Conservation (phyloP, 2,888 invertebrate genomes). For the Himalopsyche tibetana region DNA sequence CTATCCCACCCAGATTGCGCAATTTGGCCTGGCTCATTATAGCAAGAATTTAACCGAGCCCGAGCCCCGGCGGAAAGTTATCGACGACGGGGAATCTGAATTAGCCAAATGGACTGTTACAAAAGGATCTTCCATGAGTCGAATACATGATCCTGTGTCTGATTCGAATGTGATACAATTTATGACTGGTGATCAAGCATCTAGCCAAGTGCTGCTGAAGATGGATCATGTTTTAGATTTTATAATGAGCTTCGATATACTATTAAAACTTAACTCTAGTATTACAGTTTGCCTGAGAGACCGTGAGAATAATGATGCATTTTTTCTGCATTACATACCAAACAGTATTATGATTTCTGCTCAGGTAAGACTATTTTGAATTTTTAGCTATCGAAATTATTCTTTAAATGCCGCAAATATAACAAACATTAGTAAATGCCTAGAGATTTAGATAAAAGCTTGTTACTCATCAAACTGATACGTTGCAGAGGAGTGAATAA, state of each 20-base stretch:
- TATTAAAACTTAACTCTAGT: slow-evolving; percentile 87
- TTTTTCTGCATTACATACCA: slow-evolving; percentile 89
- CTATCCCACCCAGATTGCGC: slow-evolving; percentile 99
- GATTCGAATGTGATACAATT: slow-evolving; percentile 84
- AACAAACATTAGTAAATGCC: too few relatives aligned
- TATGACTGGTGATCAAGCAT: slow-evolving; percentile 82
- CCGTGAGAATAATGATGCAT: slow-evolving; percentile 86
- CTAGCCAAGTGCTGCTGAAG: slow-evolving; percentile 83
- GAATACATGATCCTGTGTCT: slow-evolving; percentile 78
- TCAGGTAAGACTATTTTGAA: slow-evolving; percentile 75
- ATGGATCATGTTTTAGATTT: slow-evolving; percentile 84
- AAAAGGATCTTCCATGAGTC: slow-evolving; percentile 80
- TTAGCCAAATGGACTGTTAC: slow-evolving; percentile 85
- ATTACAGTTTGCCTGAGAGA: slow-evolving; percentile 87
- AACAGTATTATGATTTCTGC: slow-evolving; percentile 84
- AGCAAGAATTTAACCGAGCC: slow-evolving; percentile 94
- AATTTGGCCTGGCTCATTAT: slow-evolving; percentile 97
- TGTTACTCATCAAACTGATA: too few relatives aligned
- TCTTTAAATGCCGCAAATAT: too few relatives aligned
- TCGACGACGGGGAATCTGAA: slow-evolving; percentile 86
- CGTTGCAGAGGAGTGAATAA: too few relatives aligned
- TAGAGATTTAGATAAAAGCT: too few relatives aligned
- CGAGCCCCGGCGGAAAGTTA: slow-evolving; percentile 82
- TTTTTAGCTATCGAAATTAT: too few relatives aligned
- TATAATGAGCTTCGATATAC: slow-evolving; percentile 85